phyloP scores from a whole-genome alignment of 2,797 vertebrate genomes.

The Neosilurus mollespiculum region DNA sequence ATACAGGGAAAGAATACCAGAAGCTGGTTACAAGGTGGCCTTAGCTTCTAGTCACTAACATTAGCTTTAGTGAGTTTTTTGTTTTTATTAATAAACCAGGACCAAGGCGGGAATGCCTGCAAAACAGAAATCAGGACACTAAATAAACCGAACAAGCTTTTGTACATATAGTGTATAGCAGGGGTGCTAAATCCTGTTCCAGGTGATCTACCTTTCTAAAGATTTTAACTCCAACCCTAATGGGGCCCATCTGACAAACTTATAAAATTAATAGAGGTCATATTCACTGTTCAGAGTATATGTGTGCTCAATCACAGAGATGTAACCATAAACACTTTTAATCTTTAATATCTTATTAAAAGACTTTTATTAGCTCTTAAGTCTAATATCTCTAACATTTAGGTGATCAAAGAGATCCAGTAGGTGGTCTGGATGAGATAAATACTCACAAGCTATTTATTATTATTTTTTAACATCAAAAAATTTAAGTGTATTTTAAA shows the following conservation, averaged over 20 bases:
- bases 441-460: neutral
- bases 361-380: neutral
- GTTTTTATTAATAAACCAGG: neutral
- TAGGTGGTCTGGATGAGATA: neutral
- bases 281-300: too few species aligned
- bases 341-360: slow-evolving; percentile 9
- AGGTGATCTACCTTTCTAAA: too few species aligned
- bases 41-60: neutral
- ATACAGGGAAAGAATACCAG: neutral
- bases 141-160: neutral
- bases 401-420: neutral
- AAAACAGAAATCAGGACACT: neutral
- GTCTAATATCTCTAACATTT: neutral
- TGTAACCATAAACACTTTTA: neutral
- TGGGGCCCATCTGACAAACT: too few species aligned
- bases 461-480: neutral
- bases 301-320: too few species aligned
- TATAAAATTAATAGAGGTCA: too few species aligned
- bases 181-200: too few species aligned
- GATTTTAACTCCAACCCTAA: too few species aligned
- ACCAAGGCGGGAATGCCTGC: neutral
- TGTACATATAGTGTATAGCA: too few species aligned
- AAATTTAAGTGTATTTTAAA: neutral
- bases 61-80: neutral
- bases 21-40: neutral